Evolutionary conservation across 2,797 vertebrate genomes (phyloP).

Genomic region (Peromyscus nudipes): DNA sequence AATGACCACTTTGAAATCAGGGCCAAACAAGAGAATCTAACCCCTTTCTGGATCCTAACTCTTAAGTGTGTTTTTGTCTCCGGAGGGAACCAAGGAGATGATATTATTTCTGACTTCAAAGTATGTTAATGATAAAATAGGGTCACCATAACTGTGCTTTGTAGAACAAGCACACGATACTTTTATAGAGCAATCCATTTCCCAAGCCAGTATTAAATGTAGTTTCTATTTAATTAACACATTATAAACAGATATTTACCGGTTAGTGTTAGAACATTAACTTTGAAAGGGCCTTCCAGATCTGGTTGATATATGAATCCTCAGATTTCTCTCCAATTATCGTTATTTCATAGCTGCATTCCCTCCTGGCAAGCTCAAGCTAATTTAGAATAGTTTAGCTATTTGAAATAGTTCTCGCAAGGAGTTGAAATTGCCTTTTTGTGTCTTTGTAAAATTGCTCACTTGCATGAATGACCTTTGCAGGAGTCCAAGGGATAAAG

Average conservation of each 20-base stretch:
- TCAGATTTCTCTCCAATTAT: not conserved
- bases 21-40: not conserved
- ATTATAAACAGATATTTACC: not conserved
- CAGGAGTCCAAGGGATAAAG: not conserved
- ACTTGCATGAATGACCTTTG: not conserved
- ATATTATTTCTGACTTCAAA: slow-evolving; percentile 66
- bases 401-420: slow-evolving; percentile 31
- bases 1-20: slow-evolving; percentile 36
- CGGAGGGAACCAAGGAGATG: not conserved
- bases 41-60: not conserved
- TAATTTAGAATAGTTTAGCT: slow-evolving; percentile 42
- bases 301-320: not conserved
- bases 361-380: not conserved
- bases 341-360: not conserved
- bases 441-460: not conserved
- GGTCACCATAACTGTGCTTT: not conserved
- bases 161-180: not conserved
- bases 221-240: slow-evolving; percentile 43
- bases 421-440: slow-evolving; percentile 36
- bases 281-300: slow-evolving; percentile 1
- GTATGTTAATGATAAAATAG: slow-evolving; percentile 42
- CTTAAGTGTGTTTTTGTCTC: slow-evolving; percentile 36
- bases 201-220: slow-evolving; percentile 13
- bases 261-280: not conserved
- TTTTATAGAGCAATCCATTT: not conserved